These are phyloP conservation scores for Tachycineta bicolor DNA, from an alignment of 2,113 vertebrate species.

Conservation along the genomic window DNA sequence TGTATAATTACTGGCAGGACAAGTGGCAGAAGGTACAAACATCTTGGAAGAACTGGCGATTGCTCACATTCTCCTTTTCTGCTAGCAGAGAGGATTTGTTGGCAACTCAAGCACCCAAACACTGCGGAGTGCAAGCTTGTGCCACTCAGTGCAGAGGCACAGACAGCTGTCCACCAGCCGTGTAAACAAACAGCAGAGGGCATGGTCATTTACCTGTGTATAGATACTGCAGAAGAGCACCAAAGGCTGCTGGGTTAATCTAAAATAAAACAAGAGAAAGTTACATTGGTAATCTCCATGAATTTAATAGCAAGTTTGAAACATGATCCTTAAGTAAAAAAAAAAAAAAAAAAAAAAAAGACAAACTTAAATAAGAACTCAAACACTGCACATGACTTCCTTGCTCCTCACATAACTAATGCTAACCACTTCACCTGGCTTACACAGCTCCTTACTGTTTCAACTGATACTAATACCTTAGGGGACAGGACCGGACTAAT, in stretches of 20 bases:
- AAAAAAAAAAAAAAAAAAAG: not conserved
- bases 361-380: not conserved
- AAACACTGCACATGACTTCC: not conserved
- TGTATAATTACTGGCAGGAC: not conserved
- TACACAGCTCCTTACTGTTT: not conserved
- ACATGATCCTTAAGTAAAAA: not conserved
- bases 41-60: not conserved
- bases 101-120: not conserved
- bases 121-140: not conserved
- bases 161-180: not conserved
- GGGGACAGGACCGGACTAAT: not conserved
- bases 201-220: conserved; percentile 86
- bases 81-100: not conserved
- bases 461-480: not conserved
- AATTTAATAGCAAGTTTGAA: not conserved
- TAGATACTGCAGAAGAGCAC: conserved; percentile 90
- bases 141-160: not conserved
- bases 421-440: not conserved
- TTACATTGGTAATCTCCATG: not conserved
- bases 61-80: not conserved
- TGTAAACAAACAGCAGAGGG: not conserved
- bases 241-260: conserved; percentile 94
- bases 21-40: conserved; percentile 23
- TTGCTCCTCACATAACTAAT: not conserved
- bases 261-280: conserved; percentile 65